Base-by-base conservation (phyloP, 2,888 invertebrate genomes). In the Andrena fulva region DNA sequence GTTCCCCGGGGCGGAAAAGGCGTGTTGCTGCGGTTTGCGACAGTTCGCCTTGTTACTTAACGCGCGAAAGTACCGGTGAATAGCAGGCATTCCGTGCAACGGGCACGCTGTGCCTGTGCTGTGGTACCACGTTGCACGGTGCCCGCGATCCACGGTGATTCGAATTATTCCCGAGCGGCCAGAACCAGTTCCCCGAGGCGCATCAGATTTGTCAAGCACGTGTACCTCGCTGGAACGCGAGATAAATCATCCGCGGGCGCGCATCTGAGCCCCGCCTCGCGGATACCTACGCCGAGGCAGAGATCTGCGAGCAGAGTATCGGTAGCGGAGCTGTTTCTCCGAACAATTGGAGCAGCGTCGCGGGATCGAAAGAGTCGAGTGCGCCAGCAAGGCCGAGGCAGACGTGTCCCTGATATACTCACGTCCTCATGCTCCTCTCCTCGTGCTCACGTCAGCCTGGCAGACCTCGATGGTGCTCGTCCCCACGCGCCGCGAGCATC, bases 391-490 rank as follows among this genome's bases (percentile, higher is more conserved):
- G 74, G 80, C 66, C 75, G 42, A 5, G 42, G 42, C 42, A 42
- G 42, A 16, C 12, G 62, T 52, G 48, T 48, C 29, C 33, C 59
- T 42, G 8, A 35, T n/a, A 81, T 85, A 88, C 88, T 68, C 82
- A 88, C 88, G 80, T 88, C 80, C 77, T 88, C 88, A 88, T 88
- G 54, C 73, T 87, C 80, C 68, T 75, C 69, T 56, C 74, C 48
- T 74, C 70, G 71, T 81, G 77, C 80, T 50, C 80, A 52, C 66
- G 50, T 20, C 56, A 20, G 24, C 24, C 56, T 10, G 69, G 50
- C 35, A 42, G 42, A 42, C 79, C 80, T 62, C 31, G 77, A 75
- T 54, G 56, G 10, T 4, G 4, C 56, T 63, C 42, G 24, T 31
- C 50, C 71, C 56, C 64, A 20, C 54, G 56, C 50, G 42, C 48